phyloP scores from a whole-genome alignment of 2,888 invertebrate genomes.

The Halocaridina rubra region DNA sequence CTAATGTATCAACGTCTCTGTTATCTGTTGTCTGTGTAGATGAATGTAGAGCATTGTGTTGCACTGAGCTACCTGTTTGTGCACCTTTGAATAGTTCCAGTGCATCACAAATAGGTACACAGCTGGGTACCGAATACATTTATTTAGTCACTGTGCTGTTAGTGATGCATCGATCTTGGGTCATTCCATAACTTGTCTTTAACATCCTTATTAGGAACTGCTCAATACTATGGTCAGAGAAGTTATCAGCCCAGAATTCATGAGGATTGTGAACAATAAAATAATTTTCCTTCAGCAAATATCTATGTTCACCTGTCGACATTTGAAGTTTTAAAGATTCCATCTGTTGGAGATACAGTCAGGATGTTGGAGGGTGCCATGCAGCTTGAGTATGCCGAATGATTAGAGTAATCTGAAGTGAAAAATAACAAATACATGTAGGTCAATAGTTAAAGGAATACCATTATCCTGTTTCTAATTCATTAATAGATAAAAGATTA shows the following conservation, averaged over 20 bases:
- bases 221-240: slow-evolving; percentile 13
- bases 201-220: slow-evolving; percentile 31
- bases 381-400: too few relatives aligned
- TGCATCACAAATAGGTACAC: slow-evolving; percentile 20
- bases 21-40: slow-evolving; percentile 12
- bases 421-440: too few relatives aligned
- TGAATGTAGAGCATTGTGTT: not conserved
- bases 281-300: too few relatives aligned
- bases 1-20: not conserved
- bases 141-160: slow-evolving; percentile 21
- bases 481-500: too few relatives aligned
- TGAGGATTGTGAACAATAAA: too few relatives aligned
- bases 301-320: too few relatives aligned
- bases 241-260: slow-evolving; percentile 25
- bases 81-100: slow-evolving; percentile 12
- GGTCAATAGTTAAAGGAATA: too few relatives aligned
- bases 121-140: slow-evolving; percentile 12
- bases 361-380: too few relatives aligned
- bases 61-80: not conserved
- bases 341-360: too few relatives aligned
- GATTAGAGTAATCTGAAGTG: too few relatives aligned
- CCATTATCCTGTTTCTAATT: too few relatives aligned
- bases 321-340: too few relatives aligned
- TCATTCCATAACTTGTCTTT: slow-evolving; percentile 24
- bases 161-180: slow-evolving; percentile 2